These are phyloP conservation scores for Leptobrachium leishanense DNA, from an alignment of 2,113 vertebrate genomes.

Conservation along the genomic window DNA sequence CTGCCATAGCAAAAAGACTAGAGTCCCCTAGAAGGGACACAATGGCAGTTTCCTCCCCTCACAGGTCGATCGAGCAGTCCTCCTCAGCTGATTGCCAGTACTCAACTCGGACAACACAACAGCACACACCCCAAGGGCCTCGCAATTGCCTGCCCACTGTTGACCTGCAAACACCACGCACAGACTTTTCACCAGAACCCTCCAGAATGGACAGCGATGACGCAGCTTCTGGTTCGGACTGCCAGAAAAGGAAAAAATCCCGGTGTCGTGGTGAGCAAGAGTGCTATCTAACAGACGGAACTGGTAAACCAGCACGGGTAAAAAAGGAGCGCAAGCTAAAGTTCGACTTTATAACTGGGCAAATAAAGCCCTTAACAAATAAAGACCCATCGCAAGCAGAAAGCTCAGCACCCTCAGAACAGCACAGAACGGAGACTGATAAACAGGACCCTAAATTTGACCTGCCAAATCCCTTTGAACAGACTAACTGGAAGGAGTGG, in stretches of 20 bases:
- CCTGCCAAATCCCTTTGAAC: conserved; percentile 83
- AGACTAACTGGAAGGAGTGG: conserved; percentile 91
- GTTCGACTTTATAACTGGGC: conserved; percentile 87
- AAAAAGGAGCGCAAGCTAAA: conserved; percentile 92
- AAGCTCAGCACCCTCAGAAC: conserved; percentile 65
- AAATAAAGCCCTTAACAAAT: conserved; percentile 81
- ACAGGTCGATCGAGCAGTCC: conserved; percentile 66
- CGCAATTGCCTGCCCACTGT: conserved; percentile 56
- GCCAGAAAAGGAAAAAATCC: conserved; percentile 83
- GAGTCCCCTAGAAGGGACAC: conserved; percentile 61
- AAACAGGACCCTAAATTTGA: conserved; percentile 71
- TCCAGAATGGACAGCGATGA: conserved; percentile 71
- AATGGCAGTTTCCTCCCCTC: conserved; percentile 65
- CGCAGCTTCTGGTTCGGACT: conserved; percentile 68
- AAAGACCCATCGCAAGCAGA: conserved; percentile 74
- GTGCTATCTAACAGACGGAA: conserved; percentile 69
- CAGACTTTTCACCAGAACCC: conserved; percentile 64
- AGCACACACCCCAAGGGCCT: conserved; percentile 60
- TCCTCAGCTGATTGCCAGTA: conserved; percentile 64
- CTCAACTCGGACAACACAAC: conserved; percentile 61
- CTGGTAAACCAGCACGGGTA: conserved; percentile 81
- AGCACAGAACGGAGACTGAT: conserved; percentile 77
- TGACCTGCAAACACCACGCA: conserved; percentile 56
- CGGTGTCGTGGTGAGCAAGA: conserved; percentile 78
- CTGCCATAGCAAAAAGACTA: conserved; percentile 64